A percentile compares a stretch with the other conserved stretches of the same genome.
These are phyloP conservation scores for Gambusia yucatana DNA, from an alignment of 2,797 vertebrate genomes.

Conservation along the genomic window DNA sequence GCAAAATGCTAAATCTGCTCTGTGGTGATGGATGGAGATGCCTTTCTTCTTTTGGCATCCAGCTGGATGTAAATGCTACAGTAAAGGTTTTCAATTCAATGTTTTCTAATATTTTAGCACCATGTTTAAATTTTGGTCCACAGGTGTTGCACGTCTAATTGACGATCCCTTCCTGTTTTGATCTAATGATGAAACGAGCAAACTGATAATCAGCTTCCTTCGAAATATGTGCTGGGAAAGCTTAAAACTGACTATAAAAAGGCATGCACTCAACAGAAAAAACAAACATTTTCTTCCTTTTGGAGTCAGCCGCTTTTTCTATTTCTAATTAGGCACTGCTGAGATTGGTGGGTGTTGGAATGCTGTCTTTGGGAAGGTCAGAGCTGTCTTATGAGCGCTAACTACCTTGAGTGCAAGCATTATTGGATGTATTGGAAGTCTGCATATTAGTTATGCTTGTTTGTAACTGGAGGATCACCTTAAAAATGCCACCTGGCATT, in stretches of 20 bases:
- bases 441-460: not conserved
- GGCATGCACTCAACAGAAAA: not conserved
- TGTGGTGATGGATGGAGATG: constrained; percentile 23
- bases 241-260: not conserved
- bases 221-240: not conserved
- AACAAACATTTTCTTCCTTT: not conserved
- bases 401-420: not conserved
- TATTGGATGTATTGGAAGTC: not conserved
- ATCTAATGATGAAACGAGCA: not conserved
- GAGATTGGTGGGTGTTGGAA: constrained; percentile 14
- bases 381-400: constrained; percentile 38
- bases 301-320: not conserved
- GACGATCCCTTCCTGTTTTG: not conserved
- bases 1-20: constrained; percentile 20
- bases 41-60: not conserved
- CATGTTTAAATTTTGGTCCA: not conserved
- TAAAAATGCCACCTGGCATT: not conserved
- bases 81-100: not conserved
- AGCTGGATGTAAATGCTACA: not conserved
- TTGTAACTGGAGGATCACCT: not conserved
- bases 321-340: constrained; percentile 7
- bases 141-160: not conserved
- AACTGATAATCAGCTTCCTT: not conserved
- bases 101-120: not conserved
- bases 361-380: constrained; percentile 64